These are phyloP conservation scores for Digitonthophagus gazella DNA, from an alignment of 2,888 invertebrate genomes.

Conservation along the genomic window DNA sequence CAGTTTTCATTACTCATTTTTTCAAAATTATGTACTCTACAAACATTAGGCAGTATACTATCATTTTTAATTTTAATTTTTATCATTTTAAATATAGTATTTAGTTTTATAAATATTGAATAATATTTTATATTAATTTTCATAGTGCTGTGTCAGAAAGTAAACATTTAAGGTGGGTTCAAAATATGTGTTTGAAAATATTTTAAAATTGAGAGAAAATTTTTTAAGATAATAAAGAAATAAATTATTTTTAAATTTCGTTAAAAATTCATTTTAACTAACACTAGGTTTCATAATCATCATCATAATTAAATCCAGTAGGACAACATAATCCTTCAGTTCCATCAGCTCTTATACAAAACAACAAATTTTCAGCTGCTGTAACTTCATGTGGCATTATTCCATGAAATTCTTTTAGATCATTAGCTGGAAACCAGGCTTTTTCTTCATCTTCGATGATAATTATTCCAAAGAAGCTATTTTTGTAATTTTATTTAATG, in stretches of 20 bases:
- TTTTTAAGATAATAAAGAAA: too few relatives aligned
- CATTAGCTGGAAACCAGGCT: conserved; percentile 89
- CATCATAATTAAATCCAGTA: conserved; percentile 59
- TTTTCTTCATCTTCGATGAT: conserved; percentile 86
- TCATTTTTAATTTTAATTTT: not conserved
- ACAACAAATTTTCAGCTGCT: conserved; percentile 71
- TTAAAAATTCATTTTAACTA: too few relatives aligned
- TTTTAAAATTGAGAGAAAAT: too few relatives aligned
- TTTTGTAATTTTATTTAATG: conserved; percentile 9
- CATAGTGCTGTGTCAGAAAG: too few relatives aligned
- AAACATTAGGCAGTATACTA: not conserved
- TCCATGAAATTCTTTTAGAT: conserved; percentile 84
- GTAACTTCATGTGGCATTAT: conserved; percentile 83
- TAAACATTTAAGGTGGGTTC: too few relatives aligned
- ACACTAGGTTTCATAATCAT: conserved; percentile 40
- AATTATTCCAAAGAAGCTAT: conserved; percentile 74
- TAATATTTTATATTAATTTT: too few relatives aligned
- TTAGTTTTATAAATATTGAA: too few relatives aligned
- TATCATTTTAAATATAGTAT: too few relatives aligned
- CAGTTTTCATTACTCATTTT: not conserved
- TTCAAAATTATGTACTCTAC: not conserved
- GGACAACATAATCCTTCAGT: conserved; percentile 81
- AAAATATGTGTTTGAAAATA: too few relatives aligned
- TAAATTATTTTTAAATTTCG: too few relatives aligned
- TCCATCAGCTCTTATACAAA: conserved; percentile 83